These are phyloP conservation scores for Morelia viridis DNA, from an alignment of 2,797 vertebrate genomes.

Conservation along the genomic window DNA sequence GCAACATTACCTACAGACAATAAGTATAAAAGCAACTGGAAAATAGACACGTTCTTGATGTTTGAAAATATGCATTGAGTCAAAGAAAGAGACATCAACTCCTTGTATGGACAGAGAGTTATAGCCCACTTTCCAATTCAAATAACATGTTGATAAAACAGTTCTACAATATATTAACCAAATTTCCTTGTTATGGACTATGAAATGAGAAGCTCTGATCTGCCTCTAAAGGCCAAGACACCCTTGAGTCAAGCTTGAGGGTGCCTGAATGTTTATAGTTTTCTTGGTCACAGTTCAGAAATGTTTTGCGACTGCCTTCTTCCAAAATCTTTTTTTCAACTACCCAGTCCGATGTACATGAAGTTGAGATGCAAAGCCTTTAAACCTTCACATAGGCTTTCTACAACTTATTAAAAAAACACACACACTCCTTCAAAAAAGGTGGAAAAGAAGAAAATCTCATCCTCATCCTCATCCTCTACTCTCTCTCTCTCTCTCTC, in stretches of 20 bases:
- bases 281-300: not conserved
- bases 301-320: too few species aligned
- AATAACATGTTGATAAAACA: not conserved
- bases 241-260: not conserved
- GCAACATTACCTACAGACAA: not conserved
- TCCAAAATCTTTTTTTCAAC: too few species aligned
- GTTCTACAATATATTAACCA: not conserved
- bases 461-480: not conserved
- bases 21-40: not conserved
- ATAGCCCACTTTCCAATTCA: not conserved
- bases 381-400: not conserved
- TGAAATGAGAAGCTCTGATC: not conserved
- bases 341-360: too few species aligned
- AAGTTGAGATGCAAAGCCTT: too few species aligned
- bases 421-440: not conserved
- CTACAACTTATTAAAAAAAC: not conserved
- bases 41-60: not conserved
- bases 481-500: fast-evolving
- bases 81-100: not conserved
- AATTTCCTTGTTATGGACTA: not conserved
- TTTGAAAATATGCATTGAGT: not conserved
- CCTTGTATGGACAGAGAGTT: not conserved
- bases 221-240: not conserved
- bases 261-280: not conserved
- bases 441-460: not conserved